Conservation (phyloP, 2,888 invertebrate species). For the Himalopsyche japonica region DNA sequence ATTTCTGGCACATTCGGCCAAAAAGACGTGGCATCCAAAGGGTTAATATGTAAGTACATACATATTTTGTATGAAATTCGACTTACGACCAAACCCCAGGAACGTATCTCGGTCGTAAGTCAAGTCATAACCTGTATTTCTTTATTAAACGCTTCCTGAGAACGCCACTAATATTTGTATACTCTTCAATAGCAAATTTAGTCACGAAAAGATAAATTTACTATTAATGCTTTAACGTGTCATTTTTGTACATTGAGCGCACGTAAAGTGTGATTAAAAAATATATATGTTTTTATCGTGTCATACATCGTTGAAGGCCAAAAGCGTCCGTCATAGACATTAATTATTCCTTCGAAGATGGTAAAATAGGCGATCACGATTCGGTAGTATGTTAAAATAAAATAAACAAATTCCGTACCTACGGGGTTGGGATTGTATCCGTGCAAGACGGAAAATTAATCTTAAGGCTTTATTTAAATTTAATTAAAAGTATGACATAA, state of each 20-base stretch:
- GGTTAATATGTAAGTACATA: too few relatives aligned
- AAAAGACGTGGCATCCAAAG: too few relatives aligned
- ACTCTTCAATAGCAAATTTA: too few relatives aligned
- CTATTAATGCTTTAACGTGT: too few relatives aligned
- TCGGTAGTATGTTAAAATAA: background rate
- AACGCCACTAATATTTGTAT: too few relatives aligned
- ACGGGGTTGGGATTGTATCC: background rate
- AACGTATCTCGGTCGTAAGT: constrained; percentile 3
- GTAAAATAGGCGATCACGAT: background rate
- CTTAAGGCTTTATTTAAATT: background rate
- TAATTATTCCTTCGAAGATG: background rate
- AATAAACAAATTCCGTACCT: background rate
- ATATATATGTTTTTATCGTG: background rate
- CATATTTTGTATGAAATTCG: background rate
- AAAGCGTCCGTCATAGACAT: background rate
- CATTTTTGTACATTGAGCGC: too few relatives aligned
- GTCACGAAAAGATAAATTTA: too few relatives aligned
- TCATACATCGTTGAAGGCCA: background rate
- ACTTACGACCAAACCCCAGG: constrained; percentile 2
- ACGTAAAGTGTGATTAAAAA: too few relatives aligned
- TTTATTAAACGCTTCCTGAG: too few relatives aligned
- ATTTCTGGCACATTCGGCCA: too few relatives aligned
- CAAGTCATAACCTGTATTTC: too few relatives aligned
- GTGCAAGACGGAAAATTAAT: background rate
- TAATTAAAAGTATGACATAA: background rate